Conservation (phyloP, 2,797 vertebrate genomes). For the Enteromius fasciolatus region DNA sequence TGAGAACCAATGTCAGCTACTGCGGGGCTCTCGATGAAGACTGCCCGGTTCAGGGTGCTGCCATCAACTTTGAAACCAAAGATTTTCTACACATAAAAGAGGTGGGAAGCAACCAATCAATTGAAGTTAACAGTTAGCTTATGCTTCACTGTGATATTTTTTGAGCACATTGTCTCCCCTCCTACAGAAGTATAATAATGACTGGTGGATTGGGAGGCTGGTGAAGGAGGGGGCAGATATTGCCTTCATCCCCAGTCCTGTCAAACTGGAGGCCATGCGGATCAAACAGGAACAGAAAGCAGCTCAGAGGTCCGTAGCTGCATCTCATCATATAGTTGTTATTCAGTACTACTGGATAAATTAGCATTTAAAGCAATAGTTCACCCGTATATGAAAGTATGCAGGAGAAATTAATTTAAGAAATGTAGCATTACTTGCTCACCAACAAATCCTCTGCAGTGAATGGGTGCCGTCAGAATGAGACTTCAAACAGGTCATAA, state of each 20-base stretch:
- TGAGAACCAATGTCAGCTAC: constrained; percentile 97
- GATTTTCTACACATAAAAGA: constrained; percentile 99
- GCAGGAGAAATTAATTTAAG: not conserved
- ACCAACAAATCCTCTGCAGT: not conserved
- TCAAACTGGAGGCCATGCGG: constrained; percentile 93
- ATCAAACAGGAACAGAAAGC: constrained; percentile 94
- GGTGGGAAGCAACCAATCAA: constrained; percentile 70
- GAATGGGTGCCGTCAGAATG: not conserved
- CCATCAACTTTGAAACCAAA: constrained; percentile 98
- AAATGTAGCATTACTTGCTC: not conserved
- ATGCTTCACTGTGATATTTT: constrained; percentile 4
- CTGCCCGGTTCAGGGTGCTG: constrained; percentile 92
- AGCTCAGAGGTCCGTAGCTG: constrained; percentile 77
- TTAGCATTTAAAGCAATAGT: not conserved
- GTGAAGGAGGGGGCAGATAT: constrained; percentile 96
- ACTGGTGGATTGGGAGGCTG: constrained; percentile 97
- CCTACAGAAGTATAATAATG: constrained; percentile 93
- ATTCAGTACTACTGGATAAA: not conserved
- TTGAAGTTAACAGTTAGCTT: not conserved
- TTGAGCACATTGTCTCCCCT: constrained; percentile 23
- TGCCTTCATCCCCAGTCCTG: constrained; percentile 95
- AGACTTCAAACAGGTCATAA: not conserved
- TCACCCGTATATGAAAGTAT: not conserved
- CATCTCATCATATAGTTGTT: constrained; percentile 13
- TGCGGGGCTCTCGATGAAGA: constrained; percentile 94